Evolutionary conservation across 1,140 invertebrate genomes (phyloP).

Genomic region (Procambarus virginalis): DNA sequence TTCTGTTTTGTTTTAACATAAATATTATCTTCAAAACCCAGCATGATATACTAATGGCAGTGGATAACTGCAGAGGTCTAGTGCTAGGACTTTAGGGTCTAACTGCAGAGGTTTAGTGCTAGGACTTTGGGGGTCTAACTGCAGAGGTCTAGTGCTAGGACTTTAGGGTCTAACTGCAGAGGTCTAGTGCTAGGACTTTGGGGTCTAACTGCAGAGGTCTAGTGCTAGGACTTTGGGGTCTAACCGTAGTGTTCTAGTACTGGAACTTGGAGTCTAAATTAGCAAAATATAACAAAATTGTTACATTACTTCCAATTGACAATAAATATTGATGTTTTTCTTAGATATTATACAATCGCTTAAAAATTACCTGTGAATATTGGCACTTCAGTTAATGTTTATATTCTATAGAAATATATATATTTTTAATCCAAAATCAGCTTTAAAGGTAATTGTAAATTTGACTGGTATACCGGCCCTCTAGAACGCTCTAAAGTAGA

Average conservation of each 20-base stretch:
- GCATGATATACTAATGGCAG: neutral
- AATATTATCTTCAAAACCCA: neutral
- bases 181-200: too few relatives aligned
- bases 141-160: too few relatives aligned
- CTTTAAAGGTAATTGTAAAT: neutral
- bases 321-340: neutral
- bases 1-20: neutral
- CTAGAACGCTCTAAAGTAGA: neutral
- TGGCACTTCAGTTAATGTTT: neutral
- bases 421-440: neutral
- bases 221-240: too few relatives aligned
- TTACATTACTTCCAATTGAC: neutral
- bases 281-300: neutral
- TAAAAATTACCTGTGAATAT: neutral
- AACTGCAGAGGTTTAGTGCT: too few relatives aligned
- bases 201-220: too few relatives aligned
- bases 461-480: neutral
- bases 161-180: too few relatives aligned
- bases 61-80: too few relatives aligned
- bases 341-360: neutral
- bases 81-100: too few relatives aligned
- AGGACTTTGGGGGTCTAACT: too few relatives aligned
- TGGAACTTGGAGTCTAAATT: too few relatives aligned
- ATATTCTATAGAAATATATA: neutral
- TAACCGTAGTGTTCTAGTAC: too few relatives aligned